Percentiles rank a stretch among this genome's conserved stretches.
phyloP scores from a whole-genome alignment of 1,140 invertebrate species.

The Dendrolimus kikuchii region DNA sequence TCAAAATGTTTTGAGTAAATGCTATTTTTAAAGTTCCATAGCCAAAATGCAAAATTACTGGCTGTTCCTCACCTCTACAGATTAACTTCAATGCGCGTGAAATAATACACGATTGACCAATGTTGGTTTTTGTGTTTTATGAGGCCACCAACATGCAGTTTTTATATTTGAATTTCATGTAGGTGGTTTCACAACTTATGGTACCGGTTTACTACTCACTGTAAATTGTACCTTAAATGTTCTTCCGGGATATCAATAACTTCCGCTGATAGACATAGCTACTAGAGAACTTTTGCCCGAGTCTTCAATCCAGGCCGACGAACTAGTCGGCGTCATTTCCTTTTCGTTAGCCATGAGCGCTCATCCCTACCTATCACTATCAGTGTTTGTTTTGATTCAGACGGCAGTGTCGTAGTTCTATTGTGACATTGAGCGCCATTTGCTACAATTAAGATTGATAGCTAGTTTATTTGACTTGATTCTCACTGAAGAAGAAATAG shows the following conservation, averaged over 20 bases:
- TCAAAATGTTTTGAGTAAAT: too few species aligned
- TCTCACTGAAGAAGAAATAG: too few species aligned
- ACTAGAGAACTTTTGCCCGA: conserved; percentile 10
- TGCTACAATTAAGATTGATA: neutral
- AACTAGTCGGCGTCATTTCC: conserved; percentile 51
- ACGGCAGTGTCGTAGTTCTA: conserved; percentile 1
- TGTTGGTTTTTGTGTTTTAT: too few species aligned
- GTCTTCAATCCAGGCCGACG: conserved; percentile 39
- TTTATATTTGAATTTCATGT: too few species aligned
- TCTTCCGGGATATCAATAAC: conserved; percentile 3
- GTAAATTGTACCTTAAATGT: conserved; percentile 31
- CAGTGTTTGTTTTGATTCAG: neutral
- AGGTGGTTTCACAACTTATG: too few species aligned
- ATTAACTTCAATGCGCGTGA: too few species aligned
- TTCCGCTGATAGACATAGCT: conserved; percentile 27
- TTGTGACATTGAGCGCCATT: neutral
- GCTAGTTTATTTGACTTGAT: neutral
- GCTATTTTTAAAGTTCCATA: too few species aligned
- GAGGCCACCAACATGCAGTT: too few species aligned
- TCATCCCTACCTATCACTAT: neutral
- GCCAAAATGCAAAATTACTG: too few species aligned
- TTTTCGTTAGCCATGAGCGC: conserved; percentile 8
- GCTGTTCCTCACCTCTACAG: too few species aligned
- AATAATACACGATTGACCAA: too few species aligned
- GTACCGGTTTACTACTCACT: conserved; percentile 9